A percentile compares a stretch with the other conserved stretches of the same genome.
Conservation (phyloP, 2,113 vertebrate genomes). For the Herpailurus yagouaroundi region DNA sequence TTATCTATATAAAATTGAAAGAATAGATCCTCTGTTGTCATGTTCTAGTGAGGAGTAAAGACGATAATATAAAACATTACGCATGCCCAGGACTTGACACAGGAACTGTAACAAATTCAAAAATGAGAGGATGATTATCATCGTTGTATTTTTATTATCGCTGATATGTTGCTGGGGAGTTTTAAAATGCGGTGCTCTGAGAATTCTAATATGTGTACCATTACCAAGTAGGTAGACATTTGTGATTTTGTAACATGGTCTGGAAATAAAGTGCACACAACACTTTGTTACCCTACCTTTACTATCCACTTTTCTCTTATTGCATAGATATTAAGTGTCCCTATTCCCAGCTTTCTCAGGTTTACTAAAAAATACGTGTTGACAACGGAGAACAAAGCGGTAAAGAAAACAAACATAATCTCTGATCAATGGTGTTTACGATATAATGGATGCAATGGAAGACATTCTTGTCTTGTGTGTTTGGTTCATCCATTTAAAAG, state of each 20-base stretch:
- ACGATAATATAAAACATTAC: not conserved
- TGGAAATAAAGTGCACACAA: not conserved
- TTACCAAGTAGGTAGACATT: not conserved
- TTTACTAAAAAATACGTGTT: not conserved
- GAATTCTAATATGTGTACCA: not conserved
- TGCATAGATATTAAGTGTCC: not conserved
- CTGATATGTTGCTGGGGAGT: not conserved
- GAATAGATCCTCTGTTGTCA: not conserved
- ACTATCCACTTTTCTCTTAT: not conserved
- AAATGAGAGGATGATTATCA: no score
- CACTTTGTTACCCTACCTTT: not conserved
- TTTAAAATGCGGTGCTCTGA: not conserved
- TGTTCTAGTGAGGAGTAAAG: not conserved
- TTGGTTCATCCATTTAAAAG: not conserved
- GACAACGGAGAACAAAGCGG: not conserved
- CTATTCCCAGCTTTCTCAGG: not conserved
- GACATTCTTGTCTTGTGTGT: not conserved
- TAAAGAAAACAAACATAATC: not conserved
- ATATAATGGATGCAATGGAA: not conserved
- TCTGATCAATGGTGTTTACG: not conserved
- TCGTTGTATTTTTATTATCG: not conserved
- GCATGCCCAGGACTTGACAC: rapidly evolving
- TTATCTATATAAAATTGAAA: not conserved
- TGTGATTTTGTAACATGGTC: not conserved
- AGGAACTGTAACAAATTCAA: not conserved